Conservation (phyloP, 1,140 invertebrate species). For the Sycophaga agraensis region DNA sequence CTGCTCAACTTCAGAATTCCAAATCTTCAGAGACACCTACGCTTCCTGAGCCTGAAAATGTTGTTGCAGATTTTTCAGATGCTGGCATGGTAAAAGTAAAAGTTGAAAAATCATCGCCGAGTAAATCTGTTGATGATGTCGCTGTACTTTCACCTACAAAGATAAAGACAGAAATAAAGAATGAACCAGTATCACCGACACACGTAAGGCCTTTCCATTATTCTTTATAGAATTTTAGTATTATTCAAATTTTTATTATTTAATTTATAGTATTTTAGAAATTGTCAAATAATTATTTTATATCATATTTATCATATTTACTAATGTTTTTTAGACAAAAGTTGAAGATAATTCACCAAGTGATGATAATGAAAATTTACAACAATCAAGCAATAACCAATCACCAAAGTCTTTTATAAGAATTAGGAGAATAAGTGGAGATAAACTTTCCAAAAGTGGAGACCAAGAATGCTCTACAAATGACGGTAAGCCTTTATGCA, state of each 20-base stretch:
- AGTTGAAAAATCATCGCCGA: background rate
- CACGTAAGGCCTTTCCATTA: too few relatives aligned
- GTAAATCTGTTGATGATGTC: slow-evolving; percentile 4
- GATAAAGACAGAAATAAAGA: slow-evolving; percentile 14
- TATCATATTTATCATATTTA: too few relatives aligned
- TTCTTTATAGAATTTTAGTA: too few relatives aligned
- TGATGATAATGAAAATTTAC: too few relatives aligned
- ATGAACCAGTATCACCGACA: slow-evolving; percentile 11
- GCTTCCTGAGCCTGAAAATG: slow-evolving; percentile 4
- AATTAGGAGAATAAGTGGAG: slow-evolving; percentile 49
- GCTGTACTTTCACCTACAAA: background rate
- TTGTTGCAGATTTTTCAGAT: background rate
- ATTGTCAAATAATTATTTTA: too few relatives aligned
- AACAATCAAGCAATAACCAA: too few relatives aligned
- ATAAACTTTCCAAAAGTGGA: slow-evolving; percentile 41
- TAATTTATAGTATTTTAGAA: too few relatives aligned
- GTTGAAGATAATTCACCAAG: too few relatives aligned
- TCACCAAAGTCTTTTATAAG: slow-evolving; percentile 42
- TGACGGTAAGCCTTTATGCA: slow-evolving; percentile 19
- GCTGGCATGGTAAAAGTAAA: background rate
- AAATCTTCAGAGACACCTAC: slow-evolving; percentile 34
- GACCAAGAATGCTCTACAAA: background rate
- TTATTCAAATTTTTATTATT: too few relatives aligned
- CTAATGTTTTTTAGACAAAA: too few relatives aligned
- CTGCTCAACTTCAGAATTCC: slow-evolving; percentile 43